Base-by-base conservation (phyloP, 2,888 invertebrate species). In the Tipula helvola region DNA sequence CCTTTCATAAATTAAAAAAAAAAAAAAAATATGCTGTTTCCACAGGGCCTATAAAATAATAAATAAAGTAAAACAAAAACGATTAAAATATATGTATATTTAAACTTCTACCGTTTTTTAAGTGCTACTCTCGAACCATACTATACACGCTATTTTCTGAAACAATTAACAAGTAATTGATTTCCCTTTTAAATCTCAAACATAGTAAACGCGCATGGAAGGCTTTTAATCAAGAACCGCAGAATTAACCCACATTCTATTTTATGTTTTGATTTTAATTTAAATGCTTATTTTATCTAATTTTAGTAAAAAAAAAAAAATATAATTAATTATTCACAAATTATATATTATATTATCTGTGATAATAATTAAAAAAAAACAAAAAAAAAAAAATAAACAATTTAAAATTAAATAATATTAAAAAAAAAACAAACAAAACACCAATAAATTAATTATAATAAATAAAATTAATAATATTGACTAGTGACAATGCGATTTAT, bases 331-430 rank as follows among this genome's bases (percentile, higher is more conserved):
- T 84, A 84, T 84, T 84, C 84, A 84, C 84, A 84, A 84, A 36
- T 84, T 84, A 84, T 84, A 84, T 39, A 84, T 84, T 84, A 84
- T 84, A 84, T 84, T 84, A 84, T 84, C 84, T 84, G 84, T 84
- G 84, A 84, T 84, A 84, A 84, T 84, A 84, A 84, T 84, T 39
- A 84, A 84, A 84, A 84, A 84, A 39, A 83, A 36, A 0, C 36
- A 83, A 83, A 83, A 83, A 83, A 83, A 83, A 83, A 83, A 83
- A 83, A 83, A 83, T 36, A 83, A 83, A 44, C 10, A 44, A 44
- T 8, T 84, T 84, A 84, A 84, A 84, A 16, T 39, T 84, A 84
- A 84, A 84, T 84, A 84, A 84, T 39, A 84, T 84, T 84, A 84
- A 36, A 84, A 28, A n/a, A 28, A 83, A 83, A 83, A 83, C 83